These are phyloP conservation scores for Xestoiulus laeticollis DNA, from an alignment of 2,888 invertebrate species.

Conservation along the genomic window DNA sequence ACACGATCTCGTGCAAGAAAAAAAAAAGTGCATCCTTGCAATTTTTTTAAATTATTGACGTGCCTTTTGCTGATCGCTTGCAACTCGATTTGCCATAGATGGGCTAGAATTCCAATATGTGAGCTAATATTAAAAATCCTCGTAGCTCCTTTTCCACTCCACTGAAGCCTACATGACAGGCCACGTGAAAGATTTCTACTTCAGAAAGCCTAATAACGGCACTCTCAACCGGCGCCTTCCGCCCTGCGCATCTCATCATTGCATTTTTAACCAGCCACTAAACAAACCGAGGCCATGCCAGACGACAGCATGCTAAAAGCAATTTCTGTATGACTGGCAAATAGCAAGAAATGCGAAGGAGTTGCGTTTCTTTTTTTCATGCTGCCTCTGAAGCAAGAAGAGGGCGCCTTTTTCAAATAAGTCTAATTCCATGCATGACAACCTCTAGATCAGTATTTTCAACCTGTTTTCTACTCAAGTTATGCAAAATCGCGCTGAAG, in stretches of 20 bases:
- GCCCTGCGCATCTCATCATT: not conserved
- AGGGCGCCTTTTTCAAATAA: too few species aligned
- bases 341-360: not conserved
- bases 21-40: not conserved
- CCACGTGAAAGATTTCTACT: conserved; percentile 3
- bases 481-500: too few species aligned
- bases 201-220: not conserved
- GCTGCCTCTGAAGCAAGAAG: too few species aligned
- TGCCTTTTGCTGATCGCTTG: not conserved
- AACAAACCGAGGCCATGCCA: not conserved
- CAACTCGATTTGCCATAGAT: conserved; percentile 3
- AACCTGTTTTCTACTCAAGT: too few species aligned
- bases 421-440: too few species aligned
- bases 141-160: conserved; percentile 5
- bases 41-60: conserved; percentile 8
- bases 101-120: not conserved
- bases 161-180: conserved; percentile 19
- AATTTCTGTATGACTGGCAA: not conserved
- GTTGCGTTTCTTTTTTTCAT: too few species aligned
- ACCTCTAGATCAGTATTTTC: too few species aligned
- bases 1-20: not conserved
- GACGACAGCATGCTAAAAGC: conserved; percentile 17
- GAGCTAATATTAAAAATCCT: conserved; percentile 23
- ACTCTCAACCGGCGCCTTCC: too few species aligned
- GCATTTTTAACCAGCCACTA: conserved; percentile 11